These are phyloP conservation scores for Acrossocheilus wenchowensis DNA, from an alignment of 2,797 vertebrate genomes.

Conservation along the genomic window DNA sequence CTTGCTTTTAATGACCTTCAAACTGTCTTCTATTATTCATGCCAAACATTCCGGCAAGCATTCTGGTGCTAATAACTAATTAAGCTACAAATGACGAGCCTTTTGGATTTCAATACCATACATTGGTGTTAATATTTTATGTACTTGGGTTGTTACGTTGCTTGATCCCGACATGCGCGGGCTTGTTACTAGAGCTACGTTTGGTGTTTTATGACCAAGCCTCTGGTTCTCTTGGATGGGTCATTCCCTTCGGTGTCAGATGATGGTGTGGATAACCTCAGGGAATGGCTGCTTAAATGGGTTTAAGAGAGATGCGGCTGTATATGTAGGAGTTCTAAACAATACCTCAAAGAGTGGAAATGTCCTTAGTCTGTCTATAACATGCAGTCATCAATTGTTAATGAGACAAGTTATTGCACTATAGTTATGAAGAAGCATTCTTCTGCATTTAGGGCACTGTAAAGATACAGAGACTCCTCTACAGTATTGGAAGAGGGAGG, in stretches of 20 bases:
- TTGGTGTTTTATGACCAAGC: slow-evolving; percentile 35
- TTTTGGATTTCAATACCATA: slow-evolving; percentile 58
- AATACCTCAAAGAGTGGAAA: slow-evolving; percentile 2
- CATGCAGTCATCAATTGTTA: neutral
- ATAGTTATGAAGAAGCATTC: neutral
- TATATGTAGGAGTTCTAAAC: neutral
- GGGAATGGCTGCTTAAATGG: slow-evolving; percentile 4
- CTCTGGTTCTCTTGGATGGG: slow-evolving; percentile 11
- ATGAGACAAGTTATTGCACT: slow-evolving; percentile 8
- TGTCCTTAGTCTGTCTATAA: neutral
- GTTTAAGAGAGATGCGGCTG: slow-evolving; percentile 19
- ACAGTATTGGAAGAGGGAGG: neutral
- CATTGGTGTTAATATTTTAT: slow-evolving; percentile 66
- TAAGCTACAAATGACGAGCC: slow-evolving; percentile 61
- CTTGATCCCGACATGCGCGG: slow-evolving; percentile 40
- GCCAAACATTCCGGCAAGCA: slow-evolving; percentile 61
- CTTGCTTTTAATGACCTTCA: slow-evolving; percentile 70
- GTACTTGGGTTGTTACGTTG: slow-evolving; percentile 45
- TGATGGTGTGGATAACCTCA: slow-evolving; percentile 22
- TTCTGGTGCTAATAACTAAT: slow-evolving; percentile 68
- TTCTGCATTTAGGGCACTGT: neutral
- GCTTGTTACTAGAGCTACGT: slow-evolving; percentile 40
- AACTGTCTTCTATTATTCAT: slow-evolving; percentile 73
- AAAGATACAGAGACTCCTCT: slow-evolving; percentile 2
- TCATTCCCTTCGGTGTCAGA: slow-evolving; percentile 23